These are phyloP conservation scores for Sprattus sprattus DNA, from an alignment of 2,113 vertebrate genomes.

Conservation along the genomic window DNA sequence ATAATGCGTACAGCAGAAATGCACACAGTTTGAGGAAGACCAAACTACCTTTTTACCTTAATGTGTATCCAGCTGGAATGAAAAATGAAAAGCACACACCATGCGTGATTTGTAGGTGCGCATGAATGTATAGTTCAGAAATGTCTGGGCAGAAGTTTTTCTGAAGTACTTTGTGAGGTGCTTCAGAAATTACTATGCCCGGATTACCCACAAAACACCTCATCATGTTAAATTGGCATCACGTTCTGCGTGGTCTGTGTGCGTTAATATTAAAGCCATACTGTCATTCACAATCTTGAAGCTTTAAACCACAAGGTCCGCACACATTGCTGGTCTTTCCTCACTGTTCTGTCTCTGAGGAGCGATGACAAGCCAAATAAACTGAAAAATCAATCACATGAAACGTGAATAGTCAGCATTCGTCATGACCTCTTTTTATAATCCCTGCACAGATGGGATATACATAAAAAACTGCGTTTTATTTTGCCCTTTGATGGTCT, in stretches of 20 bases:
- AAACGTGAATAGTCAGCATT: constrained; percentile 22
- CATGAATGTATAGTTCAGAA: constrained; percentile 4
- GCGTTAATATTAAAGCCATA: not conserved
- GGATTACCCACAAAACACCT: constrained; percentile 37
- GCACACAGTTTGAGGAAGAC: not conserved
- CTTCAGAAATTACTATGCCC: not conserved
- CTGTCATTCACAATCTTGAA: not conserved
- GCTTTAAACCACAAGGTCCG: not conserved
- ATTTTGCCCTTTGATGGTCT: constrained; percentile 5
- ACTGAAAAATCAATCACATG: constrained; percentile 41
- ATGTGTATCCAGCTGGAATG: not conserved
- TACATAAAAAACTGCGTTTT: constrained; percentile 21
- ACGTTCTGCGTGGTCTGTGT: not conserved
- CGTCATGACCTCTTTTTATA: constrained; percentile 22
- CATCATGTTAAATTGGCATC: constrained; percentile 34
- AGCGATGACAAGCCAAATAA: constrained; percentile 36
- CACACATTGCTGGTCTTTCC: not conserved
- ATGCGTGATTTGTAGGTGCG: not conserved
- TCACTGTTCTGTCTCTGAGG: constrained; percentile 25
- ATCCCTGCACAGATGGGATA: constrained; percentile 2
- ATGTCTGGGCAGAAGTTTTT: constrained; percentile 10
- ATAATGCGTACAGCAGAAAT: not conserved
- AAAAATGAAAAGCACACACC: not conserved
- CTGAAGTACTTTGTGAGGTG: constrained; percentile 28
- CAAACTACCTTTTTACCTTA: not conserved